Conservation (phyloP, 2,113 vertebrate species). For the Saiga tatarica region DNA sequence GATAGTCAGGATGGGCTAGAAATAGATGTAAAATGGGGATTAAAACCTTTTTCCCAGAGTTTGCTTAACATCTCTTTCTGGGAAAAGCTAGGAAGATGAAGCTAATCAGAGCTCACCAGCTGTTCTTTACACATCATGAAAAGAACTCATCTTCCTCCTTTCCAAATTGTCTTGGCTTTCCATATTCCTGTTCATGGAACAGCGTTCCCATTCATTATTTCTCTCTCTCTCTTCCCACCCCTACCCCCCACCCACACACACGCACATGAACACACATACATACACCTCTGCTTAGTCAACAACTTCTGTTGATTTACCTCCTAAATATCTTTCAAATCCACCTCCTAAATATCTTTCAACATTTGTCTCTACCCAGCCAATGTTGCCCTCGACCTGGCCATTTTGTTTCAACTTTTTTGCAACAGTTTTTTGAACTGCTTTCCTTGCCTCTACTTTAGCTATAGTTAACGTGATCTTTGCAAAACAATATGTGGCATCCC, state of each 20-base stretch:
- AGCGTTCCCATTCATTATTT: not conserved
- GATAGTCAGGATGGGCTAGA: not conserved
- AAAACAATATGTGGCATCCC: slow-evolving; percentile 3
- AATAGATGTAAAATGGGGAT: not conserved
- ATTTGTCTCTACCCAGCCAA: not conserved
- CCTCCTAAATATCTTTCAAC: not conserved
- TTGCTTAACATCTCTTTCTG: not conserved
- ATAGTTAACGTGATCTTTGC: not conserved
- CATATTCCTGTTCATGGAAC: not conserved
- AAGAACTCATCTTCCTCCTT: not conserved
- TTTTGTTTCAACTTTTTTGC: not conserved
- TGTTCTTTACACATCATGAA: not conserved
- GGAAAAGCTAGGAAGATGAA: not conserved
- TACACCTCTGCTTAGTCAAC: not conserved
- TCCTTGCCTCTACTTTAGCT: not conserved
- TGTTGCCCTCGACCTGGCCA: not conserved
- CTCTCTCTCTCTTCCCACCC: not conserved
- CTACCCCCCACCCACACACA: fast-evolving
- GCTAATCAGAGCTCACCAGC: not conserved
- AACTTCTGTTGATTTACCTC: not conserved
- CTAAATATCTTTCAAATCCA: not conserved
- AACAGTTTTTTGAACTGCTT: not conserved
- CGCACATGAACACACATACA: not conserved
- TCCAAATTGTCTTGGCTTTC: not conserved
- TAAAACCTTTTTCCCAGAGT: not conserved